Evolutionary conservation across 2,888 invertebrate genomes (phyloP), one percentile per base, ranked within the genome.

Genomic region (Teleogryllus oceanicus): DNA sequence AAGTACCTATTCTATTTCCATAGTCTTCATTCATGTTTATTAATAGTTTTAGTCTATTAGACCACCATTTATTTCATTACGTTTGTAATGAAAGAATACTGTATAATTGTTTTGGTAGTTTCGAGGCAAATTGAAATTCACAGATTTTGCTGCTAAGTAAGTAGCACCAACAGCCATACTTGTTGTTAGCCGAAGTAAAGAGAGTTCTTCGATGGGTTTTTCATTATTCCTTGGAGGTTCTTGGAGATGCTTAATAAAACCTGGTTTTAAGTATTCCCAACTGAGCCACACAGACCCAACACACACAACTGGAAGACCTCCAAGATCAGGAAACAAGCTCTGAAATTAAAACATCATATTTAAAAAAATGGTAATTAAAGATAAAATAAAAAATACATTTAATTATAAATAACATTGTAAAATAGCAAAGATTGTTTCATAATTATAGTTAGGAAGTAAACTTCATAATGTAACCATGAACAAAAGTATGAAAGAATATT

Each of bases 221-320:
- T 88, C 86, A 10, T 88, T 62, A 62, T 75, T 20, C 8, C 21
- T 12, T 11, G 74, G 50, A 37, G 78, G 11, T 50, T 50, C 20
- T 76, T 80, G 84, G 8, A 94, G 86, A 82, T 90, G 89, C 2
- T 87, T 84, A 4, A 92, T 85, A 83, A 95, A 93, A 0, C 95
- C 96, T 3, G 91, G 88, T 84, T 92, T 89, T 82, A 99, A 86
- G 49, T 94, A 89, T 8, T 92, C 88, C 97, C 97, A 99, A 85
- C 97, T 97, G 82, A 94, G 91, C 95, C 96, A 99, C 1, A 99
- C 97, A 0, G 97, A 97, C 0, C 98, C 98, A 0, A 98, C 96
- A 86, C 97, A 98, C 0, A 97, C 92, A 0, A 98, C 91, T 78
- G 92, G 91, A 75, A 96, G 85, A 24, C 90, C 91, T 3, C 77